Evolutionary conservation across 2,113 vertebrate species (phyloP).

Genomic region (Hipposideros armiger): DNA sequence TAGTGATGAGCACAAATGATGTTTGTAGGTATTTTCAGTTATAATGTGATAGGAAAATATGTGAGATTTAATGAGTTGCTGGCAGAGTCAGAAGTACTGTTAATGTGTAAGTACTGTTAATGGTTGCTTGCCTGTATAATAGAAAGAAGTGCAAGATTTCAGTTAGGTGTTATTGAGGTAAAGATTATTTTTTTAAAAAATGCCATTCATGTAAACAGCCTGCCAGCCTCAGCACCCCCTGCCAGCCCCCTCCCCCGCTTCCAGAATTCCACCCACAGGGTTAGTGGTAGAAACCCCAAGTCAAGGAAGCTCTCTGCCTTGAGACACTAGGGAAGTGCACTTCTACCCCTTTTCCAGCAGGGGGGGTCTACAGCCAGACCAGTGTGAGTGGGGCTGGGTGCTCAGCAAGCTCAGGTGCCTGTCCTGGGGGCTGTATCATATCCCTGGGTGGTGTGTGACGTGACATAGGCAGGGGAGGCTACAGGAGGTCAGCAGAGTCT

Average conservation of each 20-base stretch:
- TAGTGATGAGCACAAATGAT: not conserved
- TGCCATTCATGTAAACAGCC: not conserved
- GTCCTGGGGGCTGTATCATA: not conserved
- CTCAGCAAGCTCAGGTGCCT: not conserved
- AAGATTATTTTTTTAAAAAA: not conserved
- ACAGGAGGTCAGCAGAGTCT: not conserved
- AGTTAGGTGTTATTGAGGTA: not conserved
- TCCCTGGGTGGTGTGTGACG: not conserved
- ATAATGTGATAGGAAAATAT: not conserved
- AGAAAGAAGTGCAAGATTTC: not conserved
- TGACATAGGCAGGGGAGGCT: not conserved
- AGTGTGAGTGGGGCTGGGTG: accelerated
- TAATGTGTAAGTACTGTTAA: not conserved
- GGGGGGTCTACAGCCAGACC: slow-evolving; percentile 4
- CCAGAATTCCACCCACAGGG: not conserved
- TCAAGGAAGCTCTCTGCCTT: not conserved
- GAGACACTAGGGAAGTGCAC: not conserved
- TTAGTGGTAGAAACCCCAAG: not conserved
- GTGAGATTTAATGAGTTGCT: not conserved
- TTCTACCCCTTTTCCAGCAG: slow-evolving; percentile 48
- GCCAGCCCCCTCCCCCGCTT: no score
- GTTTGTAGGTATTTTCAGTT: not conserved
- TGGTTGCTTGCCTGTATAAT: not conserved
- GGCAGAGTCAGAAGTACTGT: not conserved
- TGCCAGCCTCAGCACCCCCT: no score